Percentiles rank a stretch among this genome's conserved stretches.
Conservation (phyloP, 1,140 invertebrate species). For the Microvelia longipes region DNA sequence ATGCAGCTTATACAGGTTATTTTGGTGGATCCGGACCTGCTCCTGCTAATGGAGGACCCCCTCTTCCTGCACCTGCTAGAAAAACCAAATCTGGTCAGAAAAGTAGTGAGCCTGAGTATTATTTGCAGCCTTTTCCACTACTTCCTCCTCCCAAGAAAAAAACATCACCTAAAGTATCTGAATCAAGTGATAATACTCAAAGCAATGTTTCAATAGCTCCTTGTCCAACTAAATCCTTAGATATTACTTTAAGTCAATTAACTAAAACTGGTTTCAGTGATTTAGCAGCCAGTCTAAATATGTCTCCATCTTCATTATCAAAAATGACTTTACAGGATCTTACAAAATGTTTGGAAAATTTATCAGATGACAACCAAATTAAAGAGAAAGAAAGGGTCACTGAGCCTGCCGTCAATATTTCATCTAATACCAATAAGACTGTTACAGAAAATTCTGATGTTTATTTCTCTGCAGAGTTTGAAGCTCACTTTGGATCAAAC, state of each 20-base stretch:
- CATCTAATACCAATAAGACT: not conserved
- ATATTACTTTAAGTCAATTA: slow-evolving; percentile 65
- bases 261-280: slow-evolving; percentile 64
- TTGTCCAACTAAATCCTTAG: slow-evolving; percentile 31
- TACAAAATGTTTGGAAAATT: slow-evolving; percentile 50
- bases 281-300: slow-evolving; percentile 52
- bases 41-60: slow-evolving; percentile 34
- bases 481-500: slow-evolving; percentile 45
- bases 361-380: slow-evolving; percentile 24
- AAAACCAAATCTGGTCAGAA: slow-evolving; percentile 29
- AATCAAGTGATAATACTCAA: not conserved
- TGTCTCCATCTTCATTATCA: slow-evolving; percentile 58
- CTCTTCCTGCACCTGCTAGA: slow-evolving; percentile 43
- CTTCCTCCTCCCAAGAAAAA: slow-evolving; percentile 30
- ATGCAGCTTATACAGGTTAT: too few species aligned
- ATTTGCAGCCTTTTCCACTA: slow-evolving; percentile 32
- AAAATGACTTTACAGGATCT: slow-evolving; percentile 70
- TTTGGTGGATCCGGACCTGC: too few species aligned
- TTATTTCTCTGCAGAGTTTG: slow-evolving; percentile 41
- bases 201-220: not conserved
- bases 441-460: slow-evolving; percentile 20
- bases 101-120: slow-evolving; percentile 41
- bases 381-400: slow-evolving; percentile 7
- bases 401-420: not conserved
- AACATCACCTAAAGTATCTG: slow-evolving; percentile 6